Evolutionary conservation across 1,140 invertebrate species (phyloP).

Genomic region (Antheraea mylitta): DNA sequence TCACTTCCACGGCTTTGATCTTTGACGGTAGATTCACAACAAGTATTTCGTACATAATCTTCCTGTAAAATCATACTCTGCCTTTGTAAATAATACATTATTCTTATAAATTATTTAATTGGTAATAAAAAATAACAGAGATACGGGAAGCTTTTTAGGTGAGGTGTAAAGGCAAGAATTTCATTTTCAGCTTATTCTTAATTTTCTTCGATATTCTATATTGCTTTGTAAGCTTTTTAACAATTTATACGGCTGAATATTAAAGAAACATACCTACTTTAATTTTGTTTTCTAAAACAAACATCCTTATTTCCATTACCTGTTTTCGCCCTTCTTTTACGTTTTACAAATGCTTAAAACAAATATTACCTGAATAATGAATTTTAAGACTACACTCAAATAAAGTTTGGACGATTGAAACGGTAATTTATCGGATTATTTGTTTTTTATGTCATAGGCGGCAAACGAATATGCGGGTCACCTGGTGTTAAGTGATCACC

Average conservation of each 20-base stretch:
- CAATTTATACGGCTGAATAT: neutral
- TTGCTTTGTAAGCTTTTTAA: neutral
- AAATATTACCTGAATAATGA: neutral
- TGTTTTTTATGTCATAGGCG: no score
- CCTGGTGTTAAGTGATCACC: no score
- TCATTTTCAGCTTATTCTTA: neutral
- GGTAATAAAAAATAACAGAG: constrained; percentile 7
- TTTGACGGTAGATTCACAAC: constrained; percentile 10
- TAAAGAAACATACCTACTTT: neutral
- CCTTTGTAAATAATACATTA: constrained; percentile 9
- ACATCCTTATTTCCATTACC: neutral
- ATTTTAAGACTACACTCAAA: no score
- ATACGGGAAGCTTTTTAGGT: neutral
- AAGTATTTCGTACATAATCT: constrained; percentile 4
- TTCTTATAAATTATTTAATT: constrained; percentile 14
- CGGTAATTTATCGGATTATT: no score
- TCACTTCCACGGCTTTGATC: constrained; percentile 14
- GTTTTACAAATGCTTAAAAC: neutral
- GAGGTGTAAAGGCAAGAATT: neutral
- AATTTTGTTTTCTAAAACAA: neutral
- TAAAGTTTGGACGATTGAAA: no score
- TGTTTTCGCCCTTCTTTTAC: neutral
- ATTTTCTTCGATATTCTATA: neutral
- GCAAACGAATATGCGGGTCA: no score
- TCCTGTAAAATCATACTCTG: neutral